Base-by-base conservation (phyloP, 2,113 vertebrate genomes). In the Clarias gariepinus region DNA sequence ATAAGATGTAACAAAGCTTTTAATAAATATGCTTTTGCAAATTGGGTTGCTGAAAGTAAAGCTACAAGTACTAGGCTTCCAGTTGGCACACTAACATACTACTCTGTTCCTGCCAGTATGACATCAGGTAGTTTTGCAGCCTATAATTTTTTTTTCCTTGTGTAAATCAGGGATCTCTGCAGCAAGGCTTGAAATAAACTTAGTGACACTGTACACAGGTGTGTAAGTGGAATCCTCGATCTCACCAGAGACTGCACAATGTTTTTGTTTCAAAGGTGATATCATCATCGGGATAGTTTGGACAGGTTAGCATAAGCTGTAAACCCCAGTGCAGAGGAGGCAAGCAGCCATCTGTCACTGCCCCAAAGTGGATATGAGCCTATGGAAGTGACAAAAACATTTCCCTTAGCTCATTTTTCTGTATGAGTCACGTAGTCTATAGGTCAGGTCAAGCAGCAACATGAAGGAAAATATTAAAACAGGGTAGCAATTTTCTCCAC, bases 321-420 rank as follows among this genome's bases (percentile, higher is more conserved):
- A 57, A 83, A 60, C 61, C 69, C 63, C 68, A 61, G 41, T 61
- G 57, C 82, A 79, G 36, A 82, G 36, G 55, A 63, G 64, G 25
- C 30, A 82, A 87, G n/a, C 63, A 86, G 68, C 85, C 61, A 85
- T 81, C 69, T 57, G 77, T 85, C 88, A 68, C 71, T 66, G 79
- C 41, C 63, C 55, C 68, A 71, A 64, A 73, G 85, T 77, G 85
- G 25, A 69, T 74, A 66, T 82, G 78, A 83, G 78, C 64, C 74
- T 11, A 64, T n/a, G 58, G 82, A 88, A 74, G 80, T 87, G 73
- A 66, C 58, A 84, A 77, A 19, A 84, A 73, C 61, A 79, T 76
- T 91, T 92, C 80, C 73, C 83, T 87, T 87, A 85, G 73, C 92
- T 92, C 88, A 91, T 78, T 87, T 80, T 15, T 19, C 82, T 89